Evolutionary conservation across 2,113 vertebrate species (phyloP).

Genomic region (Andinoacara biseriatus): DNA sequence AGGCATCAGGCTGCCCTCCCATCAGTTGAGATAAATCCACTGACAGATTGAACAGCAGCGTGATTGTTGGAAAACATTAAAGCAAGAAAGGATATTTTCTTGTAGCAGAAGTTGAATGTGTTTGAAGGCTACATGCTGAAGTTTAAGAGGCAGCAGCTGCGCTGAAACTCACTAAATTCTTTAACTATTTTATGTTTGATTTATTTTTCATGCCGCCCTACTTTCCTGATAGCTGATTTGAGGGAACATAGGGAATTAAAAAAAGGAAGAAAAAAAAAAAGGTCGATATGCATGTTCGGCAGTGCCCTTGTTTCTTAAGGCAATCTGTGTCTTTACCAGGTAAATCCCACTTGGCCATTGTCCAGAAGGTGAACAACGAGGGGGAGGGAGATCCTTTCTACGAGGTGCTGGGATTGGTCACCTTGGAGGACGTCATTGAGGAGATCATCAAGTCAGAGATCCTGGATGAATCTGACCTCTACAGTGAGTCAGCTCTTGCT

Average conservation of each 20-base stretch:
- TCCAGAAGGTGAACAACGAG: constrained; percentile 11
- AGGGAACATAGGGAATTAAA: not conserved
- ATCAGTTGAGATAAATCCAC: constrained; percentile 44
- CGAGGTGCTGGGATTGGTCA: constrained; percentile 1
- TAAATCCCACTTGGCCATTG: not conserved
- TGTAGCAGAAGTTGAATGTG: not conserved
- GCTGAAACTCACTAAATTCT: not conserved
- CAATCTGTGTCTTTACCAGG: constrained; percentile 63
- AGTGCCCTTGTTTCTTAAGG: constrained; percentile 70
- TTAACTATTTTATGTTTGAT: not conserved
- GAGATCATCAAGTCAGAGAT: constrained; percentile 12
- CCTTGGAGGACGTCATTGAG: constrained; percentile 1
- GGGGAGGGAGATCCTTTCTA: constrained; percentile 10
- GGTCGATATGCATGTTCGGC: not conserved
- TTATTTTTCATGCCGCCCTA: constrained; percentile 8
- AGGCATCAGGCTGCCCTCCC: constrained; percentile 46
- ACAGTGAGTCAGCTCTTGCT: constrained; percentile 8
- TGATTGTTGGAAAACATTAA: not conserved
- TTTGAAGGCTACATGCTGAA: constrained; percentile 30
- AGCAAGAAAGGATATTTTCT: constrained; percentile 14
- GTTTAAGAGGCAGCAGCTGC: constrained; percentile 12
- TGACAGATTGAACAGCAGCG: constrained; percentile 16
- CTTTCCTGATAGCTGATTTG: constrained; percentile 14
- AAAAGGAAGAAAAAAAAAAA: not conserved
- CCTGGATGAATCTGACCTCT: constrained; percentile 12